Evolutionary conservation across 1,140 invertebrate species (phyloP).

Genomic region (Leptinotarsa lineolata): DNA sequence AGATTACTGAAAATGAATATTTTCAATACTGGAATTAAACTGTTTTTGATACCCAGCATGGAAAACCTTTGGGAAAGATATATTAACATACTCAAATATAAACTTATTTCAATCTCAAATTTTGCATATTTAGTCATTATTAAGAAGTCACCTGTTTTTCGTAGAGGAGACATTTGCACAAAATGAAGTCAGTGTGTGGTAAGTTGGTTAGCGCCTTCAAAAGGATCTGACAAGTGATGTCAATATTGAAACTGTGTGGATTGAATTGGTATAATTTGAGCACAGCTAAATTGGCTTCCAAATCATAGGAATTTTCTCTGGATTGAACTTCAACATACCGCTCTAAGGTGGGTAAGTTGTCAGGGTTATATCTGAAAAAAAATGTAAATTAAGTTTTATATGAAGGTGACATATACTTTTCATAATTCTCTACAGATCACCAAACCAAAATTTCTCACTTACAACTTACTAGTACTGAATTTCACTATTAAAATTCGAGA

Average conservation of each 20-base stretch:
- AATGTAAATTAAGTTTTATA: conserved; percentile 26
- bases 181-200: conserved; percentile 94
- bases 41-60: too few species aligned
- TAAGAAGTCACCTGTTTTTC: conserved; percentile 64
- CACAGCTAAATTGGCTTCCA: conserved; percentile 95
- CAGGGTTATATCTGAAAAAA: conserved; percentile 85
- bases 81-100: too few species aligned
- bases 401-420: neutral
- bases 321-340: conserved; percentile 92
- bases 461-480: too few species aligned
- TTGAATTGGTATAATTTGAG: conserved; percentile 92
- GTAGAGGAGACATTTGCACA: conserved; percentile 93
- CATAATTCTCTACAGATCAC: neutral
- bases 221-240: conserved; percentile 84
- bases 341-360: conserved; percentile 87
- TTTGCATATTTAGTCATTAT: too few species aligned
- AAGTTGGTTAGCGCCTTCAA: conserved; percentile 95
- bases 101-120: too few species aligned
- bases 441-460: neutral
- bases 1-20: too few species aligned
- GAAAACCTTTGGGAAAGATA: too few species aligned
- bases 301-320: conserved; percentile 90
- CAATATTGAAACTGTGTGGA: conserved; percentile 82
- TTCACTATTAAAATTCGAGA: too few species aligned
- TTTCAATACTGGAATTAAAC: too few species aligned